Percentiles rank a stretch among this genome's conserved stretches.
Evolutionary conservation across 1,140 invertebrate species (phyloP).

Genomic region (Vanessa tameamea): DNA sequence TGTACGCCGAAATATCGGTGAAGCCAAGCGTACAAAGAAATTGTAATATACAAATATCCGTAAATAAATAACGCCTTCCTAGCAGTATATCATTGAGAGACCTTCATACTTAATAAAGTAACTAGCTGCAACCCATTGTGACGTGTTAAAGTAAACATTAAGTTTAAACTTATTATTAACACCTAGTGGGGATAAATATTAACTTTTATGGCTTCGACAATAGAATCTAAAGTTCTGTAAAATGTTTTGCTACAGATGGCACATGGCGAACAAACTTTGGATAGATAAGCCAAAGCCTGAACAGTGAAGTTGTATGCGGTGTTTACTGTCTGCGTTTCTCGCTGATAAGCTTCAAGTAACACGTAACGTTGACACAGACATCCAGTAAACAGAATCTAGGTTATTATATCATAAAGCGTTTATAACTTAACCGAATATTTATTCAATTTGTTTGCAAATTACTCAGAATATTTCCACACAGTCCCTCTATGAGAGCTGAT

Average conservation of each 20-base stretch:
- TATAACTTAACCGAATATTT: no score
- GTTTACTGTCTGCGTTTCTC: background rate
- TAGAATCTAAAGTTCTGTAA: background rate
- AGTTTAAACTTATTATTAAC: background rate
- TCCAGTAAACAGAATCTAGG: background rate
- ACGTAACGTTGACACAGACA: background rate
- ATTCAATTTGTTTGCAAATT: no score
- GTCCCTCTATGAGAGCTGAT: no score
- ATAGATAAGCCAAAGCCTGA: background rate
- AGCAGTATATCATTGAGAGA: no score
- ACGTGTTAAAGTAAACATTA: background rate
- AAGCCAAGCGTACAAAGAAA: no score
- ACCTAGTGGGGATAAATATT: no score
- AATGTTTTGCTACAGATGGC: background rate
- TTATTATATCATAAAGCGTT: background rate
- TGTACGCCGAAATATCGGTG: no score
- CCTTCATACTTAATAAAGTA: no score
- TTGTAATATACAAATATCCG: no score
- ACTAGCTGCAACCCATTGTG: background rate
- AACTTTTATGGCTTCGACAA: background rate
- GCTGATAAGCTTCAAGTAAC: constrained; percentile 1
- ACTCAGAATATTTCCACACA: no score
- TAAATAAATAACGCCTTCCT: no score
- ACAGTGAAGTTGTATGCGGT: background rate
- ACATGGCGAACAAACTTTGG: background rate